Evolutionary conservation across 2,888 invertebrate genomes (phyloP), one percentile per base, ranked within the genome.

Genomic region (Synergus japonicus): DNA sequence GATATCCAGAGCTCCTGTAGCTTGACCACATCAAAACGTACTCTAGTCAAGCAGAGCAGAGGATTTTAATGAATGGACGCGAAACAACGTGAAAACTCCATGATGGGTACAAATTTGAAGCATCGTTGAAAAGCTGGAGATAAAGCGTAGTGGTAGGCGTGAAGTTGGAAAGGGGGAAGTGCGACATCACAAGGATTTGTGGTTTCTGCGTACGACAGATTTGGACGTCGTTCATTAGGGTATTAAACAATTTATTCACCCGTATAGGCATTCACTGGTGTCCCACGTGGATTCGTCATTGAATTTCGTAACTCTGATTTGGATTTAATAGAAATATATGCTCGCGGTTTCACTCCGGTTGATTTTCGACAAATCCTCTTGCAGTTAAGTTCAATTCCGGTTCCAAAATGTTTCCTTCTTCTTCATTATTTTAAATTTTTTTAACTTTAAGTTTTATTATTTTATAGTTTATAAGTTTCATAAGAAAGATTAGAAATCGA

Each of bases 171-270:
- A 44, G 46, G 41, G 80, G 79, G 82, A 82, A 81, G 83, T 82
- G 80, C 84, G 83, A 83, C 84, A 82, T 84, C 83, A 85, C 82
- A 87, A 87, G 82, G 84, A 85, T 86, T 85, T 88, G 86, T 85
- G 88, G 86, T 77, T 81, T 77, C 83, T 86, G 87, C 43, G 44
- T 43, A 80, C 85, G 89, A 85, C 88, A 87, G 86, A 10, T 73
- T 73, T 73, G 54, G 73, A 54, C 73, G 73, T 84, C 85, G 85
- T 87, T 85, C 83, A 85, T 88, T 86, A 88, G 77, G 79, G 83
- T 85, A 87, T 87, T 87, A 87, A 88, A 88, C 88, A 88, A 89
- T 88, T 88, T 86, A 87, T 85, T 83, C 87, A 63, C 54, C 78
- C 77, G 80, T 69, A 18, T 60, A 54, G 44, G 67, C 10, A 76